Percentiles rank a stretch among this genome's conserved stretches.
These are phyloP conservation scores for Pseudolaguvia tuberculata DNA, from an alignment of 2,113 vertebrate genomes.

Conservation along the genomic window DNA sequence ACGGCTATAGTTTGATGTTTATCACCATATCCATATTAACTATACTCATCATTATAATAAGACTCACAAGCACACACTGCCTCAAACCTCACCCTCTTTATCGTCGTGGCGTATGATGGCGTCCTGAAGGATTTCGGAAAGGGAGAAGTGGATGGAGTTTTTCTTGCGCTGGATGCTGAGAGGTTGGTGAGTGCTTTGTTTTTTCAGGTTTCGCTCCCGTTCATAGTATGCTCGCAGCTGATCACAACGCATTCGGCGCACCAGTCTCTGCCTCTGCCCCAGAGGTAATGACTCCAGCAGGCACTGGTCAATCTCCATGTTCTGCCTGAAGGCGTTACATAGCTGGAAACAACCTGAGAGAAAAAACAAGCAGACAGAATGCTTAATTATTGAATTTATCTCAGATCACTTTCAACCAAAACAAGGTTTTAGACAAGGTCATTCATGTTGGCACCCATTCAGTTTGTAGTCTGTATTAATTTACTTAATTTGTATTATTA, in stretches of 20 bases:
- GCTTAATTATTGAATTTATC: not conserved
- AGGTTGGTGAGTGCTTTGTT: slow-evolving; percentile 69
- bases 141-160: slow-evolving; percentile 71
- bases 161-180: slow-evolving; percentile 67
- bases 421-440: not conserved
- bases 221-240: slow-evolving; percentile 90
- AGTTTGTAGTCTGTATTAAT: too few relatives aligned
- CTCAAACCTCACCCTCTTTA: slow-evolving; percentile 79
- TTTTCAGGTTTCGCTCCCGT: slow-evolving; percentile 79
- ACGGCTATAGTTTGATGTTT: not conserved
- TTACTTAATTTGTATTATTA: too few relatives aligned
- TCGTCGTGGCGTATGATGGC: slow-evolving; percentile 81
- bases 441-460: not conserved
- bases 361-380: slow-evolving; percentile 29
- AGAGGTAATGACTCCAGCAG: slow-evolving; percentile 94
- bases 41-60: not conserved
- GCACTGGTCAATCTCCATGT: slow-evolving; percentile 99
- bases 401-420: not conserved
- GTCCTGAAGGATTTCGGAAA: slow-evolving; percentile 77
- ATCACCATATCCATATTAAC: not conserved
- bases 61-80: not conserved
- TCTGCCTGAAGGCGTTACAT: slow-evolving; percentile 94
- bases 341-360: slow-evolving; percentile 92
- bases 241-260: slow-evolving; percentile 90
- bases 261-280: slow-evolving; percentile 88